Percentiles rank a stretch among this genome's conserved stretches.
Conservation (phyloP, 2,888 invertebrate genomes). For the Petrolisthes manimaculis region DNA sequence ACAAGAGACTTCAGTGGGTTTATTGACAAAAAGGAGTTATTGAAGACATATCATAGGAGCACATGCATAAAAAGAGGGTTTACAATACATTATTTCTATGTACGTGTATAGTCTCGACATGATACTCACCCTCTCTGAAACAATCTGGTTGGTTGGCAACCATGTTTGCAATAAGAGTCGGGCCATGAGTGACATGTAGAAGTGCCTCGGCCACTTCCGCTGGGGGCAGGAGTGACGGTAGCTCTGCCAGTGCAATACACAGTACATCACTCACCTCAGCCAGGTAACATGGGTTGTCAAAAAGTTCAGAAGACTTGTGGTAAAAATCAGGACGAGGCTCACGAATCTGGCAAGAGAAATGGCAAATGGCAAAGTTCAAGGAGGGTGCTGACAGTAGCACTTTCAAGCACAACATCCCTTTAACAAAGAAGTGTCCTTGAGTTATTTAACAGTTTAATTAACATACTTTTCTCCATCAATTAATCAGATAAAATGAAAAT, state of each 20-base stretch:
- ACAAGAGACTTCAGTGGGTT: background rate
- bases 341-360: constrained; percentile 68
- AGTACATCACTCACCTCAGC: constrained; percentile 95
- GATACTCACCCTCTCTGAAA: constrained; percentile 82
- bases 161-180: constrained; percentile 88
- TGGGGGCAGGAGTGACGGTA: constrained; percentile 81
- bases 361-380: background rate
- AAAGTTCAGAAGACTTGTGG: constrained; percentile 81
- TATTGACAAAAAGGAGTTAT: background rate
- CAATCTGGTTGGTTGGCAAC: constrained; percentile 95
- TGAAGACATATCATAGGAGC: background rate
- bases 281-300: constrained; percentile 94
- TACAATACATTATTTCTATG: too few relatives aligned
- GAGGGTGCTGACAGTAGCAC: too few relatives aligned
- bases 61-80: background rate
- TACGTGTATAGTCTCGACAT: too few relatives aligned
- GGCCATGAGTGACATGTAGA: constrained; percentile 89
- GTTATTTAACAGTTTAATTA: too few relatives aligned
- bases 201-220: constrained; percentile 81
- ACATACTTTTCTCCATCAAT: too few relatives aligned
- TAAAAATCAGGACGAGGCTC: constrained; percentile 71
- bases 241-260: constrained; percentile 91
- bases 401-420: too few relatives aligned
- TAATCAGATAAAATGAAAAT: too few relatives aligned
- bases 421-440: too few relatives aligned